These are phyloP conservation scores for Procambarus clarkii DNA, from an alignment of 1,140 invertebrate species.

Conservation along the genomic window DNA sequence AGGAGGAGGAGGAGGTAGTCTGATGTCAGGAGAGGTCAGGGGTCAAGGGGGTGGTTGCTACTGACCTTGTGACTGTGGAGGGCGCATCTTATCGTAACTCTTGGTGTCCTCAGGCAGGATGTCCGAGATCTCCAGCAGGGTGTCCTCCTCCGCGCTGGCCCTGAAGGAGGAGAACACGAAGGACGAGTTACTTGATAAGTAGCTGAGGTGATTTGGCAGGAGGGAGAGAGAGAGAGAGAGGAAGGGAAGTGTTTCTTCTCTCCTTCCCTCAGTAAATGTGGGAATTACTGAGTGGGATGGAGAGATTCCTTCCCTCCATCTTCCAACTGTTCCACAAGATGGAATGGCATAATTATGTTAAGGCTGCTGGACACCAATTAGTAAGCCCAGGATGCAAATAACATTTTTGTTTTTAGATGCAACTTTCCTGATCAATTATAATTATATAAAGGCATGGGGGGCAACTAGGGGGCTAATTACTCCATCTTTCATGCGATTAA, in stretches of 20 bases:
- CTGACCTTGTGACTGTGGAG: constrained; percentile 85
- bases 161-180: neutral
- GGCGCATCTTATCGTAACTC: constrained; percentile 91
- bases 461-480: too few species aligned
- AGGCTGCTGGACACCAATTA: neutral
- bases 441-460: too few species aligned
- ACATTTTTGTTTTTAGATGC: too few species aligned
- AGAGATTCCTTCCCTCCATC: neutral
- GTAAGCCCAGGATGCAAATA: too few species aligned
- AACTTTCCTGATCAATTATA: too few species aligned
- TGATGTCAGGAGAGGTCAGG: too few species aligned
- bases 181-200: neutral
- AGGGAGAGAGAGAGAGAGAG: neutral
- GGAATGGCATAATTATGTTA: neutral
- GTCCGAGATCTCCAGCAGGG: constrained; percentile 52
- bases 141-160: constrained; percentile 9
- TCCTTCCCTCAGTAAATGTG: neutral
- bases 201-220: neutral
- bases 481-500: too few species aligned
- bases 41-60: neutral
- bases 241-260: neutral
- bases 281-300: neutral
- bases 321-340: neutral
- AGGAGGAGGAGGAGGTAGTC: too few species aligned
- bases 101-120: constrained; percentile 81